Evolutionary conservation across 2,113 vertebrate genomes (phyloP), one percentile per base, ranked within the genome.

Genomic region (Arizona elegans): DNA sequence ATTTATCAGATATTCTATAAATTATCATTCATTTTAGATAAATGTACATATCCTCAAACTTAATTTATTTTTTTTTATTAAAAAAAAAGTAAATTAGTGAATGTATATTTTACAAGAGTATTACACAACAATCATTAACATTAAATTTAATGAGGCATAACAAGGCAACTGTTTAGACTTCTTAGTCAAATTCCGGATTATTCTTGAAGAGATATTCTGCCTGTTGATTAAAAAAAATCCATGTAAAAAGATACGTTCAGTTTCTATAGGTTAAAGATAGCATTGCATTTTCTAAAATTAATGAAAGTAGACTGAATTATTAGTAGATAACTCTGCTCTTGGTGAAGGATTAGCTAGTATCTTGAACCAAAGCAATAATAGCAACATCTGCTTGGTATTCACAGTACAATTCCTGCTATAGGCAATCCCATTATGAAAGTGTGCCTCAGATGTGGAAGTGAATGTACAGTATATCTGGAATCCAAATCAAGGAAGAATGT

Each of bases 161-260:
- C 75, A 89, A 70, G 2, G 53, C 86, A 91, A 12, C 38, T 91
- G 93, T 95, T 89, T 93, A 52, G 0, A 0, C 91, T 93, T 75
- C 93, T 97, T 96, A 98, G 91, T 98, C 89, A 0, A 75, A 93
- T 91, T 97, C 97, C 54, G 97, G 96, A 85, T 98, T 98, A 93
- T 98, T 97, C 97, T 96, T 98, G 97, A 98, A 98, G 93, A 98
- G 97, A 95, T 98, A 98, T 81, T 98, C 98, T 91, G 98, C 98
- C 98, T 98, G 24, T 56, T 96, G 97, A 95, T 26, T 91, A 90
- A 88, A 97, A 88, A 58, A 95, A 86, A 26, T 92, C 92, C 81
- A 70, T 89, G 62, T 94, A 91, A 54, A 92, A 58, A 93, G 86
- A 38, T 88, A 55, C 53, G 8, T 29, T 58, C 9, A n/a, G 92